Evolutionary conservation across 2,888 invertebrate genomes (phyloP), one percentile per base, ranked within the genome.

Genomic region (Athalia circularis): DNA sequence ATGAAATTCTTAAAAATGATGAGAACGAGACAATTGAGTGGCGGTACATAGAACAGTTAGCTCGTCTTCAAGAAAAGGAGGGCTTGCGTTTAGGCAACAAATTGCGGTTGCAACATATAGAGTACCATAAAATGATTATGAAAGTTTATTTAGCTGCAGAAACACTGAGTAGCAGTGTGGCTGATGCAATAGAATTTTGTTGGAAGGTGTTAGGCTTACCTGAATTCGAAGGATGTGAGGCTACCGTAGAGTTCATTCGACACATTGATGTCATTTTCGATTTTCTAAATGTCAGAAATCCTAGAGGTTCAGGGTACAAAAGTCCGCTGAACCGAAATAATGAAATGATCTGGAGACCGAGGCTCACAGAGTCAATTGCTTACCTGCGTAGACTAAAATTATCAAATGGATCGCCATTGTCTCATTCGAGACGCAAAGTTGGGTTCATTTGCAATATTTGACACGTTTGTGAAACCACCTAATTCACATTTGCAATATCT

Each of bases 221-320:
- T 29, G 29, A 29, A 29, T 29, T 29, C 29, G 29, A 29, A 29
- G 29, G 29, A 29, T 29, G 29, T 29, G 29, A 29, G 54, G 6
- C 54, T 11, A 54, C 54, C n/a, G 54, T 54, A 4, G n/a, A 7
- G 47, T 84, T 85, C 78, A 79, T 84, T 64, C 52, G 81, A 64
- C 79, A 48, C 45, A 74, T 83, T 13, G 79, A 82, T 77, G 79
- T 78, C 75, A 48, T 82, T 11, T 84, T 86, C 68, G 85, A 85
- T 62, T 78, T 83, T 13, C 61, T 84, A 45, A 84, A 85, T 80
- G 79, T 79, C 1, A 43, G 84, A 62, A 84, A 81, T 79, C 80
- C 80, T 11, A 83, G 75, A 74, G 81, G 81, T 11, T 82, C 78
- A 70, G 82, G 81, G 6, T 84, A 77, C 76, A 83, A 84, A 79